These are phyloP conservation scores for Agrotis segetum DNA, from an alignment of 2,888 invertebrate genomes.

Conservation along the genomic window DNA sequence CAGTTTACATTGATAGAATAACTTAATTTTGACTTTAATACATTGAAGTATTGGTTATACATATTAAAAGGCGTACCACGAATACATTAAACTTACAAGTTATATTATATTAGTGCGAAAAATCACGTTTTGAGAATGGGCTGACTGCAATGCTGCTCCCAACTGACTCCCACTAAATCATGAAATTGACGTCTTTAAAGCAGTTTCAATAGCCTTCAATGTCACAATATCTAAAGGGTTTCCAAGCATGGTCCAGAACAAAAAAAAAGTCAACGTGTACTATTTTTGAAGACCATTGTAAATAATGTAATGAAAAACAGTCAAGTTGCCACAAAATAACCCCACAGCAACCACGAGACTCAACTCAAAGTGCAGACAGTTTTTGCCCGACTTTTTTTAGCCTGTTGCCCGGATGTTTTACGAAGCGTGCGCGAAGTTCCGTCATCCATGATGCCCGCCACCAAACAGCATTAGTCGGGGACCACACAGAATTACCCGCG, in stretches of 20 bases:
- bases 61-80: too few species aligned
- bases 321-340: neutral
- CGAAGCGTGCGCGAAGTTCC: conserved; percentile 24
- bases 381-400: conserved; percentile 25
- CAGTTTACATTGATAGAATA: neutral
- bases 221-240: too few species aligned
- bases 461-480: conserved; percentile 46
- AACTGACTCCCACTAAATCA: too few species aligned
- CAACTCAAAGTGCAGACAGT: neutral
- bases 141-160: too few species aligned
- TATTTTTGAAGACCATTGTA: neutral
- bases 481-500: conserved; percentile 43
- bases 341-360: neutral
- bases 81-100: too few species aligned
- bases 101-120: too few species aligned
- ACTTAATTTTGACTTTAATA: neutral
- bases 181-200: too few species aligned
- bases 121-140: too few species aligned
- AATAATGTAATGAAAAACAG: neutral
- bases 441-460: conserved; percentile 41
- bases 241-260: too few species aligned
- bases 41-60: neutral
- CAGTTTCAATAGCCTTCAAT: too few species aligned
- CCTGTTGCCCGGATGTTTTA: conserved; percentile 24
- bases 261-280: too few species aligned